Evolutionary conservation across 2,888 invertebrate genomes (phyloP).

Genomic region (Theodoxus fluviatilis): DNA sequence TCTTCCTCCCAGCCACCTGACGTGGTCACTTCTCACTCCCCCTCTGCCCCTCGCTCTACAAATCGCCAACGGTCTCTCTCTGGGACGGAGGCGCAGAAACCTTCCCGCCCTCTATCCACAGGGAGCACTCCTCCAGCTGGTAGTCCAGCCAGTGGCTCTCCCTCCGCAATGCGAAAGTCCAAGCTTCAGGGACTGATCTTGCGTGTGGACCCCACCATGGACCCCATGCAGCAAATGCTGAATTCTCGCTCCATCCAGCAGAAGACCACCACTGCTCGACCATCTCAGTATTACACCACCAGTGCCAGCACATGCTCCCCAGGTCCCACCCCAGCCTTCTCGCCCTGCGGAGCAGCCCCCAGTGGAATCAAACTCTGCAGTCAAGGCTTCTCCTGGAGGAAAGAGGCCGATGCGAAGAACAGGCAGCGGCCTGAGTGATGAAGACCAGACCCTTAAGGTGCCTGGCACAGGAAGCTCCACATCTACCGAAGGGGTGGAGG

Average conservation of each 20-base stretch:
- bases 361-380: neutral
- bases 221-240: conserved; percentile 38
- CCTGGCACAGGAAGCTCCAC: neutral
- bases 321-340: no score
- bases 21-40: no score
- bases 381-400: conserved; percentile 13
- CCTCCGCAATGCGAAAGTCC: conserved; percentile 33
- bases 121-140: conserved; percentile 24
- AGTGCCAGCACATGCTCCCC: neutral
- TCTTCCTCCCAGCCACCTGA: no score
- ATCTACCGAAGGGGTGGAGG: conserved; percentile 39
- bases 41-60: conserved; percentile 9
- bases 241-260: neutral
- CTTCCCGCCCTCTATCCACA: conserved; percentile 18
- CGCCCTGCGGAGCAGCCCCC: neutral
- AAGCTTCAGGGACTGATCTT: conserved; percentile 54
- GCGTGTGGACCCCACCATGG: conserved; percentile 45
- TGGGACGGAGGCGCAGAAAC: no score
- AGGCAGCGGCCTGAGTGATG: conserved; percentile 23
- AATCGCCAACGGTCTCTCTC: conserved; percentile 8
- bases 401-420: no score
- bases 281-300: neutral
- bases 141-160: conserved; percentile 26
- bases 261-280: neutral
- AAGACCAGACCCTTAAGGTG: conserved; percentile 3